These are phyloP conservation scores for Rhineura floridana DNA, from an alignment of 2,113 vertebrate species.

Conservation along the genomic window DNA sequence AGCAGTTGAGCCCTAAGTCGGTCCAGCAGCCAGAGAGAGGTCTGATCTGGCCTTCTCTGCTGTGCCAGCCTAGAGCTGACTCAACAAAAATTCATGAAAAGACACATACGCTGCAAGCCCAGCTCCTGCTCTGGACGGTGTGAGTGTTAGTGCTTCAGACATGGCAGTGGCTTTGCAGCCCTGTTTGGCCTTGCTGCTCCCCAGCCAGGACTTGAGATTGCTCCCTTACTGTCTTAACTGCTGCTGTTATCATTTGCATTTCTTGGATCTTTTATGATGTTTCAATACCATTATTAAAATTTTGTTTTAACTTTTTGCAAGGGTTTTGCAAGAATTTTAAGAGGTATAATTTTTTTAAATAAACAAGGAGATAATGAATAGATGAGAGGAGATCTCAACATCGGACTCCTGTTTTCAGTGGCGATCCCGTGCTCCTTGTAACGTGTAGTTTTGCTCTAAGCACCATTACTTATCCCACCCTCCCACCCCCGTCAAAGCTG, in stretches of 20 bases:
- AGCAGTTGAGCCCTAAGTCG: no score
- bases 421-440: not conserved
- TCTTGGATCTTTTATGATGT: not conserved
- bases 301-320: not conserved
- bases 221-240: not conserved
- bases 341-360: not conserved
- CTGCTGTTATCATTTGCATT: not conserved
- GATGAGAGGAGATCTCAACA: not conserved
- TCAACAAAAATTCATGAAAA: no score
- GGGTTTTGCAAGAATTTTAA: no score
- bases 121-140: no score
- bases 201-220: no score
- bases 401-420: not conserved
- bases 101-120: no score
- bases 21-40: no score
- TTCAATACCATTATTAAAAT: not conserved
- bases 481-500: constrained; percentile 38
- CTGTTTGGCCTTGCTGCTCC: no score
- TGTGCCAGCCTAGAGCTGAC: no score
- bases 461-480: not conserved
- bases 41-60: no score
- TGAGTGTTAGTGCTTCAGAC: no score
- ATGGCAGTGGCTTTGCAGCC: no score
- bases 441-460: not conserved
- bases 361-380: not conserved